Base-by-base conservation (phyloP, 2,113 vertebrate species). In the Bambusicola thoracicus region DNA sequence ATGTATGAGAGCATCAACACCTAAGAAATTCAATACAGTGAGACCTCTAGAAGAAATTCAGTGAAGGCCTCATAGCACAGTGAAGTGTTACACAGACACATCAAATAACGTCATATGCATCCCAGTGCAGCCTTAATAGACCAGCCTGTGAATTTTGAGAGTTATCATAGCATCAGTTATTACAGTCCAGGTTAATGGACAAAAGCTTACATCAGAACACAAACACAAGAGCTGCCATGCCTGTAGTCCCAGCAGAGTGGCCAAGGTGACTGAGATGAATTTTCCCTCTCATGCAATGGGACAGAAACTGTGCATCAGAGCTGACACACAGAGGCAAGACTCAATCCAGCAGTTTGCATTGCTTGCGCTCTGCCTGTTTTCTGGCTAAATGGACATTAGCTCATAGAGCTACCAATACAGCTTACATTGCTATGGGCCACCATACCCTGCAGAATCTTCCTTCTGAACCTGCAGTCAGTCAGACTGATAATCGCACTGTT, bases 231-330 rank as follows among this genome's bases (percentile, higher is more conserved):
- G 70, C 38, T 90, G 85, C 59, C 67, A 90, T 73, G 51, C 66
- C 75, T 76, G 88, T 34, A 76, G 85, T 72, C 70, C 68, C 79
- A 46, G 82, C 67, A 95, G 79, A 61, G 82, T 56, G 72, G 85
- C 65, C 79, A 77, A 66, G 48, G 79, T 82, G 82, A 93, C 79
- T 92, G 48, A 95, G 85, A 80, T 69, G 3, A 80, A 95, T 96
- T 90, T 72, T 80, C 68, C 22, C 75, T 48, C 72, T 93, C 85
- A 82, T 48, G 34, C 75, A 77, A 87, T 85, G 53, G 85, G 85
- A 93, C 68, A 85, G 92, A 87, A 95, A 85, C 63, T 75, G 85
- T 93, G 36, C 65, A 76, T 94, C 90, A 93, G 79, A 48, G 82
- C 12, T 92, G 88, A 87, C 85, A 90, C 8, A 7, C 43, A 56